phyloP scores from a whole-genome alignment of 2,888 invertebrate genomes.

The Scrobipalpa costella region DNA sequence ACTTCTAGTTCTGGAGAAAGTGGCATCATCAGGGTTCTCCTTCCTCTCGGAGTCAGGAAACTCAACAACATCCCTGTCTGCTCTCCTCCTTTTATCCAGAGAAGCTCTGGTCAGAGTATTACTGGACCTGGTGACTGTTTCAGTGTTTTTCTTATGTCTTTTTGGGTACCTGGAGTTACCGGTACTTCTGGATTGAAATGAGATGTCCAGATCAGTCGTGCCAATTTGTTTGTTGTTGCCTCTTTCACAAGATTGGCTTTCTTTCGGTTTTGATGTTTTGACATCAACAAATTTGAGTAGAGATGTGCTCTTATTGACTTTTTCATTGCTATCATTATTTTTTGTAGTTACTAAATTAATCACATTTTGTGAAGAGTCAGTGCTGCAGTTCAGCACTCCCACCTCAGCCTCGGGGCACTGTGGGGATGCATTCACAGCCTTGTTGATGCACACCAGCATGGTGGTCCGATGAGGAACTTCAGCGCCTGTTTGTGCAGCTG shows the following conservation, averaged over 20 bases:
- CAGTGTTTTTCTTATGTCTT: slow-evolving; percentile 46
- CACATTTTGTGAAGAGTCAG: slow-evolving; percentile 67
- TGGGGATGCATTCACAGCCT: slow-evolving; percentile 52
- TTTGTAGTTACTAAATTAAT: slow-evolving; percentile 61
- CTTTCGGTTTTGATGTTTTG: slow-evolving; percentile 42
- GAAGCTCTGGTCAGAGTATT: slow-evolving; percentile 18
- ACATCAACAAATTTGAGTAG: slow-evolving; percentile 60
- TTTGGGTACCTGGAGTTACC: slow-evolving; percentile 64
- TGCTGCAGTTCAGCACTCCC: slow-evolving; percentile 56
- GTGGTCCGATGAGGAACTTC: slow-evolving; percentile 33
- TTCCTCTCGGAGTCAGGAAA: slow-evolving; percentile 55
- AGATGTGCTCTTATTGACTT: slow-evolving; percentile 59
- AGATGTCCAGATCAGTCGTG: slow-evolving; percentile 51
- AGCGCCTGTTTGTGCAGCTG: slow-evolving; percentile 42
- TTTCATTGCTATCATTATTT: slow-evolving; percentile 46
- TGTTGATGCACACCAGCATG: slow-evolving; percentile 60
- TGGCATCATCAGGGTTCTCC: slow-evolving; percentile 56
- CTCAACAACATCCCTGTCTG: slow-evolving; percentile 46
- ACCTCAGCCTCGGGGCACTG: slow-evolving; percentile 43
- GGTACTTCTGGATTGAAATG: slow-evolving; percentile 58
- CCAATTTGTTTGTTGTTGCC: slow-evolving; percentile 34
- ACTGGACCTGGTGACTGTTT: neutral
- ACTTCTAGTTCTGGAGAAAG: slow-evolving; percentile 60
- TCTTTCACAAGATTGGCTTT: slow-evolving; percentile 26
- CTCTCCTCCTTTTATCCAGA: slow-evolving; percentile 41